Evolutionary conservation across 2,888 invertebrate species (phyloP), one percentile per base, ranked within the genome.

Genomic region (Bursaphelenchus okinawaensis): DNA sequence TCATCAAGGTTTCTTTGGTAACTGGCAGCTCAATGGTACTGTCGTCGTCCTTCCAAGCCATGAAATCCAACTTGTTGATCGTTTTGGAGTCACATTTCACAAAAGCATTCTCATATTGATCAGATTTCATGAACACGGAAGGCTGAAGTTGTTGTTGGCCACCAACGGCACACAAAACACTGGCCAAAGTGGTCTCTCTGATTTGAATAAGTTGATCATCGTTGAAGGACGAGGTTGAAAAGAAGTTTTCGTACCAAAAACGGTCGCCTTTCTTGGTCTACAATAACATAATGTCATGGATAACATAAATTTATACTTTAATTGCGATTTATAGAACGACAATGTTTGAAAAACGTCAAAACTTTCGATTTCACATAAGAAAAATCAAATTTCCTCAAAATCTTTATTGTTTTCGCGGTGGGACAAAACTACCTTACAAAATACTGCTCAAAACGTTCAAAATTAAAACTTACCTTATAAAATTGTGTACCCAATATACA

Each of bases 231-330:
- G 82, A 81, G 31, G 77, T 73, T 9, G 74, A 69, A 62, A 79
- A 82, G 71, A 75, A 79, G 73, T 82, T 82, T 58, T 79, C 82
- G 66, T 60, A 88, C 84, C 80, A 81, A 70, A 78, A 80, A 12
- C 81, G 77, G 66, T 81, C 81, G 6, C 75, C 78, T 52, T 75
- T 63, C 55, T 68, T 68, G 7, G 74, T 75, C 76, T 77, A 50
- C 55, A 66, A 26, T 16, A 9, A 52, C n/a, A 52, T n/a, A n/a
- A 22, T 56, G 4, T n/a, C n/a, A n/a, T n/a, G n/a, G n/a, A n/a
- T n/a, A n/a, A n/a, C n/a, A n/a, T n/a, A n/a, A n/a, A n/a, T n/a
- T n/a, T n/a, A n/a, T n/a, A n/a, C n/a, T n/a, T n/a, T n/a, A n/a
- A n/a, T n/a, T n/a, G n/a, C n/a, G n/a, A n/a, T n/a, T n/a, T n/a